Base-by-base conservation (phyloP, 2,888 invertebrate species). In the Neria commutata region DNA sequence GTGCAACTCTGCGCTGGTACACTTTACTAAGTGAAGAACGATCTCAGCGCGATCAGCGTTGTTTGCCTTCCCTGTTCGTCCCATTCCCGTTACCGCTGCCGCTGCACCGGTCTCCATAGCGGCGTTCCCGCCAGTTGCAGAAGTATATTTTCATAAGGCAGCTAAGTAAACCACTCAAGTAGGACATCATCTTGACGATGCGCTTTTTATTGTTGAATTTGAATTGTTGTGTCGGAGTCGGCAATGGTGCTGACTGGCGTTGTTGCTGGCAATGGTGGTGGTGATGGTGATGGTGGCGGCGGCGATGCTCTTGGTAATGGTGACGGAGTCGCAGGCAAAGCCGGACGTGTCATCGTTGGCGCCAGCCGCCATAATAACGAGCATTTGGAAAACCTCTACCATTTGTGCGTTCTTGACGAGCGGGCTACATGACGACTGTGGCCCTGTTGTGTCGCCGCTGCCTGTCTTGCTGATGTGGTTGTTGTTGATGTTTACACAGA, bases 111-210 rank as follows among this genome's bases (percentile, higher is more conserved):
- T 33, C 14, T 14, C 54, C 56, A 52, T 54, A 58, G 51, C 58
- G 54, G 14, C 37, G 24, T 37, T 50, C 23, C 45, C 25, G 47
- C 6, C 17, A 10, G n/a, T 48, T 47, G 56, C 37, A 56, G 26
- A 60, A 69, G 61, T 70, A 65, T 71, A 72, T 76, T 76, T 77
- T 76, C 72, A 74, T 74, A 77, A 76, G 75, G 71, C 75, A 76
- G 77, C 76, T 76, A 75, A 74, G 70, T 75, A 76, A 77, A 76
- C 76, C 69, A 76, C 73, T 77, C 73, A 73, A 77, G 73, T 74
- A 69, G 76, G 75, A 77, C 70, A 72, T 67, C 57, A 62, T 55
- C 61, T 59, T 64, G 63, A 62, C 60, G 63, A 61, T 61, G 61
- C 63, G 59, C 55, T 62, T 64, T 66, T 62, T 58, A 46, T n/a